These are phyloP conservation scores for Glaucidium brasilianum DNA, from an alignment of 2,113 vertebrate genomes.

Conservation along the genomic window DNA sequence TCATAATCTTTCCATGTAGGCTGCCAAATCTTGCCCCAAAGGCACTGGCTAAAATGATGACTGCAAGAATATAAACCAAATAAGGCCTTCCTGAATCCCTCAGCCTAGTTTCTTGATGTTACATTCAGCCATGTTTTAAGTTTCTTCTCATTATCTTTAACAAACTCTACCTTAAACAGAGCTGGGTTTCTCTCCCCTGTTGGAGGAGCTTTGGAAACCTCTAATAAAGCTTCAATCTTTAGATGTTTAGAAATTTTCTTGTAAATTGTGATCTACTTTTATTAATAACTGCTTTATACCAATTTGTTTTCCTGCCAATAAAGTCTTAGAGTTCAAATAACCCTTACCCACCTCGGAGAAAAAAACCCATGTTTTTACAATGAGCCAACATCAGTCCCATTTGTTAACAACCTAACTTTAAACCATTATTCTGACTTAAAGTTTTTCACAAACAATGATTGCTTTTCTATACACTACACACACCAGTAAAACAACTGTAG, in stretches of 20 bases:
- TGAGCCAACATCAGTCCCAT: background rate
- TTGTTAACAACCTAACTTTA: background rate
- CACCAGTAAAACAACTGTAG: background rate
- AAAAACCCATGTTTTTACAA: background rate
- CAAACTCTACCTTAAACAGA: background rate
- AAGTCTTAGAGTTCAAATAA: background rate
- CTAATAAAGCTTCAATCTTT: background rate
- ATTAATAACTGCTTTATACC: background rate
- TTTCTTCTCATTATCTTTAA: background rate
- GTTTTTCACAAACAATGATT: background rate
- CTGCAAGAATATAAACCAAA: background rate
- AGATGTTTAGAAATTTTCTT: background rate
- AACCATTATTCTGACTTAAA: background rate
- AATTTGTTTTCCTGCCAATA: background rate
- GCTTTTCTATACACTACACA: background rate
- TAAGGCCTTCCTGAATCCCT: background rate
- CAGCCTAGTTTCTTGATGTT: background rate
- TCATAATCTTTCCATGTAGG: background rate
- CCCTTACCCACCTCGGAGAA: background rate
- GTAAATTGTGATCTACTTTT: background rate
- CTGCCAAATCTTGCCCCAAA: background rate
- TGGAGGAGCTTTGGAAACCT: background rate
- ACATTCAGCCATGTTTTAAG: background rate
- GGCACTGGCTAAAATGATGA: background rate
- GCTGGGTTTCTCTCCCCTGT: background rate